Evolutionary conservation across 64 coral and sea anemone genomes (phyloP).

Genomic region (Dendrophyllia cribrosa): DNA sequence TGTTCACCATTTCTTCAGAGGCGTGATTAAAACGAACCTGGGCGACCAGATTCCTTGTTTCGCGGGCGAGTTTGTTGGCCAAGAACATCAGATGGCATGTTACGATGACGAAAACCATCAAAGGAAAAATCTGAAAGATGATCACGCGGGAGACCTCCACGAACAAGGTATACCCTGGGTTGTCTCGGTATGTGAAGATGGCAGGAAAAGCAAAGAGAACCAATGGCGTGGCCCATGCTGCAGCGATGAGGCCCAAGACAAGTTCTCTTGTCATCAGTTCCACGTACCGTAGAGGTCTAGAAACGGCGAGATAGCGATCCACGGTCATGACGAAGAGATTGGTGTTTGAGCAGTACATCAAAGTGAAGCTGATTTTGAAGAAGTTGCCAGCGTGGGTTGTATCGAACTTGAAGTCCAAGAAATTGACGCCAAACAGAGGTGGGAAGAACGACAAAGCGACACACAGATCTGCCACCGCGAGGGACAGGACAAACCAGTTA

Average conservation of each 20-base stretch:
- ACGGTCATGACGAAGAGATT: constrained; percentile 2
- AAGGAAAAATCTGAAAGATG: background rate
- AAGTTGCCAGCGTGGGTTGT: background rate
- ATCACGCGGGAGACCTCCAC: background rate
- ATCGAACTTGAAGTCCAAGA: background rate
- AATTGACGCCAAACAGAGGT: background rate
- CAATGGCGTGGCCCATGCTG: background rate
- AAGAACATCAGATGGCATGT: background rate
- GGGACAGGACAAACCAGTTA: constrained; percentile 60
- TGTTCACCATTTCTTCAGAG: background rate
- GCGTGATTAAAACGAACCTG: background rate
- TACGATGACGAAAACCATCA: background rate
- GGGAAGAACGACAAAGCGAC: background rate
- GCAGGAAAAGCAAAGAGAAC: background rate
- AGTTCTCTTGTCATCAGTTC: background rate
- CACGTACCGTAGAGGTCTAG: background rate
- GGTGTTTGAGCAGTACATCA: constrained; percentile 11
- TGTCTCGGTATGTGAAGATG: background rate
- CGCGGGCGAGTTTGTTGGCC: background rate
- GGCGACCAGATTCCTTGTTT: background rate
- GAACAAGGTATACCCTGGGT: constrained; percentile 15
- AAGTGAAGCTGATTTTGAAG: constrained; percentile 10
- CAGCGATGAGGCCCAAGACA: background rate
- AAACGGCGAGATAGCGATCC: constrained; percentile 2
- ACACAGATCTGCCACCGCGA: constrained; percentile 42